Base-by-base conservation (phyloP, 1,140 invertebrate genomes). In the Bombus terrestris region DNA sequence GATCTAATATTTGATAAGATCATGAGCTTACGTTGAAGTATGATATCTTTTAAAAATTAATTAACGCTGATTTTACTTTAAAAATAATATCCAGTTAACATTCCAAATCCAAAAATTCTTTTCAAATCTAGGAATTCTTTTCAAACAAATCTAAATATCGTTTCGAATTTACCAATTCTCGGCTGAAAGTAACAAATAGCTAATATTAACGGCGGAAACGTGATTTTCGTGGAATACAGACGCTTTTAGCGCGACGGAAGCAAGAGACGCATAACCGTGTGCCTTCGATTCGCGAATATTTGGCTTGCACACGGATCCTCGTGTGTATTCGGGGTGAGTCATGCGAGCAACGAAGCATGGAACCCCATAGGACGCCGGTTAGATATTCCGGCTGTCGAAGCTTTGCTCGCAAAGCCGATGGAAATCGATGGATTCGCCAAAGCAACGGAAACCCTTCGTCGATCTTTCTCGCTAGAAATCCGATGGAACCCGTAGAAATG, bases 371-470 rank as follows among this genome's bases (percentile, higher is more conserved):
- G 81, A 85, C 85, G 59, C 37, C 79, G 79, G 83, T 73, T 84
- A 86, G 87, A 88, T 90, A 91, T 92, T 79, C 86, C 78, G 80
- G 82, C 75, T 90, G 88, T 89, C 88, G 85, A 85, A 84, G 28
- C 37, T 83, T 37, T 32, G 77, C 66, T 77, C 57, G 35, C 32
- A 73, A 86, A 81, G 41, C 83, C 86, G 68, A 86, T 77, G 81
- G 77, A 62, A 79, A 88, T 78, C 88, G 88, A 90, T 92, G 88
- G 82, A 90, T 90, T 89, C 87, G 88, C 81, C 64, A 87, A 83
- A 86, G 81, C 72, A 66, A 68, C 43, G 81, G 64, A 81, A 89
- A 85, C 74, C 75, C 68, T 76, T 73, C 76, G 76, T 66, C 47
- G 72, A 84, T 84, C n/a, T 53, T 32, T 62, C 22, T 25, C 41